These are phyloP conservation scores for Electrophaes corylata DNA, from an alignment of 2,888 invertebrate species.

Conservation along the genomic window DNA sequence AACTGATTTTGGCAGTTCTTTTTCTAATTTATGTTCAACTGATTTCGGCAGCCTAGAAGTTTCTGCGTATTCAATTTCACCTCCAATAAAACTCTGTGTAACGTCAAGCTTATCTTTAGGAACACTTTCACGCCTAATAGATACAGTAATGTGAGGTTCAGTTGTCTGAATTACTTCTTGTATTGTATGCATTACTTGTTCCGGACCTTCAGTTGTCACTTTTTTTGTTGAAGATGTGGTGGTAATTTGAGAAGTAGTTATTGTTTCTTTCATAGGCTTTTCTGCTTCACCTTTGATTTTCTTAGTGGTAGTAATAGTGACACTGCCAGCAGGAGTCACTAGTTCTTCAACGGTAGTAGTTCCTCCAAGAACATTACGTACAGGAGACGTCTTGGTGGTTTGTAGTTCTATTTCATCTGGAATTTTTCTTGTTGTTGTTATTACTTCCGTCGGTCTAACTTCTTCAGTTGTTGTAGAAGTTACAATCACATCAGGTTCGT, in stretches of 20 bases:
- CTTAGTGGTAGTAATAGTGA: constrained; percentile 26
- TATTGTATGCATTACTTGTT: constrained; percentile 35
- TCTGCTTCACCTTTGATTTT: constrained; percentile 21
- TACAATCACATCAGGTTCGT: constrained; percentile 27
- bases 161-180: constrained; percentile 39
- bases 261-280: constrained; percentile 27
- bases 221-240: constrained; percentile 23
- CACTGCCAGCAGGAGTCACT: constrained; percentile 21
- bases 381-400: constrained; percentile 9
- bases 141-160: constrained; percentile 36
- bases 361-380: constrained; percentile 16
- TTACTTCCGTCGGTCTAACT: constrained; percentile 19
- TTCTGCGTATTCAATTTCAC: constrained; percentile 46
- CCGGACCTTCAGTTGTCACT: constrained; percentile 23
- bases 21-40: constrained; percentile 20
- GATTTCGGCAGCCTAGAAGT: constrained; percentile 14
- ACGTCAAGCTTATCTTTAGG: constrained; percentile 37
- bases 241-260: constrained; percentile 31
- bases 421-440: constrained; percentile 20
- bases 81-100: constrained; percentile 44
- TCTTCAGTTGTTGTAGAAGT: constrained; percentile 23
- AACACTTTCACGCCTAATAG: constrained; percentile 19
- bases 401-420: constrained; percentile 19
- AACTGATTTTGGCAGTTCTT: constrained; percentile 8
- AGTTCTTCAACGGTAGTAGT: constrained; percentile 20